Evolutionary conservation across 2,113 vertebrate species (phyloP), one percentile per base, ranked within the genome.

Genomic region (Leptodactylus fuscus): DNA sequence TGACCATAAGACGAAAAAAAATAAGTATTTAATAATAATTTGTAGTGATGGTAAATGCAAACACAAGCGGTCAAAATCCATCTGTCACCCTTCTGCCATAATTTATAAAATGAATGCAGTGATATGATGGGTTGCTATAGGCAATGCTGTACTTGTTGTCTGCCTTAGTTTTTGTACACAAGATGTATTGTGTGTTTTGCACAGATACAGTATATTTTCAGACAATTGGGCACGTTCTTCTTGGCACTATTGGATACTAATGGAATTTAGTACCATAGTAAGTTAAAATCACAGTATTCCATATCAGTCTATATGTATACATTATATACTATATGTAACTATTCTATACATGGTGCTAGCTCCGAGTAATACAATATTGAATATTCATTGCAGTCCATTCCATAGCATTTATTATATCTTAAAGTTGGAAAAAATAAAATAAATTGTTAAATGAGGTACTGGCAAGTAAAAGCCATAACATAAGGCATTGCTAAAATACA

Each of bases 401-500:
- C 8, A 22, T 22, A 38, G 8, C 48, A 34, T 51, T 51, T 11
- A 76, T 10, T 1, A 34, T 34, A 16, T 51, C 6, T 13, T 29
- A 51, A 49, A 7, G 15, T 76, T 16, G 3, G 4, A 27, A 27
- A 32, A 12, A 44, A 8, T 11, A 73, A n/a, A 48, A 24, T 22
- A 22, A 70, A 34, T 34, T 15, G 32, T 20, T 4, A 8, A 15
- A 34, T 36, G 38, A n/a, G n/a, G n/a, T n/a, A n/a, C n/a, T n/a
- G 70, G 41, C 13, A 27, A 49, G 44, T 15, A 29, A 75, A 51
- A 76, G 73, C 46, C 73, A 76, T 51, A 77, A 77, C 51, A 32
- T 27, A 53, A 20, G 20, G 27, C 18, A 55, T 10, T 53, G 3
- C 8, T 76, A 9, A 55, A 9, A 27, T 32, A 51, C 13, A 27